Percentiles rank a stretch among this genome's conserved stretches.
These are phyloP conservation scores for Dallia pectoralis DNA, from an alignment of 2,797 vertebrate genomes.

Conservation along the genomic window DNA sequence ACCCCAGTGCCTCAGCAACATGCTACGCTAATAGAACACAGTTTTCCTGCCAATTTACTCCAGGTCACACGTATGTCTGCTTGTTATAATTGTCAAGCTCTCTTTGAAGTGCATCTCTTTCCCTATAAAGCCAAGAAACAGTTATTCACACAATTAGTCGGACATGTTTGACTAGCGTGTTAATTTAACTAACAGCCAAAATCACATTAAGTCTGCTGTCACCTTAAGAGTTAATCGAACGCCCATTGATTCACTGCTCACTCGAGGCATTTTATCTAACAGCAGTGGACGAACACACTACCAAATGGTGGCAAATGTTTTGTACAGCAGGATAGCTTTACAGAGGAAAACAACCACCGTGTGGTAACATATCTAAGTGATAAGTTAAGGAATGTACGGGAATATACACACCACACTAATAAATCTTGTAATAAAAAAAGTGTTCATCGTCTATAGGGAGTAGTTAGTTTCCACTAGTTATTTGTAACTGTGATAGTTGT, in stretches of 20 bases:
- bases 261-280: background rate
- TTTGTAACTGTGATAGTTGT: too few relatives aligned
- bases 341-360: background rate
- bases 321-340: conserved; percentile 17
- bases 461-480: too few relatives aligned
- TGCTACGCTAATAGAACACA: conserved; percentile 5
- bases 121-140: background rate
- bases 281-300: background rate
- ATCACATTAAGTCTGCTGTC: background rate
- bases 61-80: background rate
- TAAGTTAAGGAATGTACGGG: background rate
- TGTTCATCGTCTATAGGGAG: too few relatives aligned
- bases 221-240: background rate
- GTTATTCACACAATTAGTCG: conserved; percentile 4
- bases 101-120: background rate
- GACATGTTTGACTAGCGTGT: conserved; percentile 5
- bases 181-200: conserved; percentile 6
- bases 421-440: conserved; percentile 23
- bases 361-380: background rate
- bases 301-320: background rate
- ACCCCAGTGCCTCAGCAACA: conserved; percentile 9
- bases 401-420: background rate
- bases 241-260: background rate
- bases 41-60: conserved; percentile 11
- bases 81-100: background rate